Conservation (phyloP, 1,140 invertebrate species). For the Ctenoplectra terminalis region DNA sequence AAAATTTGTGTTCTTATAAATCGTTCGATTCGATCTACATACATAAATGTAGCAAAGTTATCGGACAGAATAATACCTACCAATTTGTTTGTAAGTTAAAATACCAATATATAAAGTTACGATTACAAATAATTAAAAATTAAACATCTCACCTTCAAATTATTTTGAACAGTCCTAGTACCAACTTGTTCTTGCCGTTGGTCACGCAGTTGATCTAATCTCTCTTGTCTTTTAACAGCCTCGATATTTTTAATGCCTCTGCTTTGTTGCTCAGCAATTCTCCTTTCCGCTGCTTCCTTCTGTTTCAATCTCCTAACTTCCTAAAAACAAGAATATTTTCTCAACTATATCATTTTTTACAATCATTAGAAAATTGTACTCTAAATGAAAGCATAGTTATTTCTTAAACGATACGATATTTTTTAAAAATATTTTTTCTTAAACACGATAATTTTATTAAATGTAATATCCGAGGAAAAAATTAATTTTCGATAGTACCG, state of each 20-base stretch:
- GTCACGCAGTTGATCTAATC: slow-evolving; percentile 77
- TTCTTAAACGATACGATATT: too few species aligned
- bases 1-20: neutral
- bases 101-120: neutral
- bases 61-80: neutral
- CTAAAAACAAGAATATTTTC: slow-evolving; percentile 67
- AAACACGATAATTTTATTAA: too few species aligned
- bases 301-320: slow-evolving; percentile 81
- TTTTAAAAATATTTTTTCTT: too few species aligned
- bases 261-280: slow-evolving; percentile 80
- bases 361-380: too few species aligned
- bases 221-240: slow-evolving; percentile 81
- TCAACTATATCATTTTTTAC: too few species aligned
- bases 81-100: too few species aligned
- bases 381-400: too few species aligned
- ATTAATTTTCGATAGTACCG: too few species aligned
- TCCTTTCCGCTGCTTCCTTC: slow-evolving; percentile 83
- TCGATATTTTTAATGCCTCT: slow-evolving; percentile 84
- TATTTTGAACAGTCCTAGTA: slow-evolving; percentile 45
- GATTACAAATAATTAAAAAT: neutral
- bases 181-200: slow-evolving; percentile 72
- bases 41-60: neutral
- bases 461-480: too few species aligned
- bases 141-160: slow-evolving; percentile 66
- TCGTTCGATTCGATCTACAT: neutral